Evolutionary conservation across 2,888 invertebrate genomes (phyloP), one percentile per base, ranked within the genome.

Genomic region (Pachydiplax longipennis): DNA sequence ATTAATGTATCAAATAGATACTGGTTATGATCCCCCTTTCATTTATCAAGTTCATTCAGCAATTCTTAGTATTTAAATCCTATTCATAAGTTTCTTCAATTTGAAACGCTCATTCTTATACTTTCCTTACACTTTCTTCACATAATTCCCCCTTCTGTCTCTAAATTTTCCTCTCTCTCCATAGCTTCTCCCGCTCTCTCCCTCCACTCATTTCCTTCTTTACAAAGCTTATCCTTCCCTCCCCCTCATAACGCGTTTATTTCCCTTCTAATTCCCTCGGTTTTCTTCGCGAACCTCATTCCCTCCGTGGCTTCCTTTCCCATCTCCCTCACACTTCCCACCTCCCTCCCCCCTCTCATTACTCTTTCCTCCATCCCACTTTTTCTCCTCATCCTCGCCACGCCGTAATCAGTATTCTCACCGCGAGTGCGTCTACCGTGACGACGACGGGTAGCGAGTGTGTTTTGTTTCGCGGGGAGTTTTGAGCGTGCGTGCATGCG

Each of bases 341-440:
- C 1, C 35, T 61, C 35, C 61, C 31, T 58, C 82, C 0, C 40
- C 73, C 31, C 73, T 8, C 83, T 22, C 44, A 2, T 31, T 22
- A 58, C 18, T 73, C 82, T 25, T 48, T 25, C 12, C 82, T n/a
- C 48, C 48, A 48, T 25, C 82, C n/a, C 48, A n/a, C 48, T 18
- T 44, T 44, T 44, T 44, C 44, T 44, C 87, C 0, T 22, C 80
- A 3, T 18, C 80, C 37, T 35, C n/a, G 81, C 65, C 61, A 61
- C 61, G 58, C 61, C 58, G 87, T 37, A 87, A 87, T 87, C 87
- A 87, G 87, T 61, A 87, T 87, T 87, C 87, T 37, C n/a, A 87
- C 87, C 87, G 87, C 83, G 83, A 83, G 82, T 25, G 53, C 58
- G 87, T 87, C 61, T 40, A 87, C 87, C 87, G 87, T 87, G 87